Evolutionary conservation across 2,888 invertebrate genomes (phyloP).

Genomic region (Dione juno): DNA sequence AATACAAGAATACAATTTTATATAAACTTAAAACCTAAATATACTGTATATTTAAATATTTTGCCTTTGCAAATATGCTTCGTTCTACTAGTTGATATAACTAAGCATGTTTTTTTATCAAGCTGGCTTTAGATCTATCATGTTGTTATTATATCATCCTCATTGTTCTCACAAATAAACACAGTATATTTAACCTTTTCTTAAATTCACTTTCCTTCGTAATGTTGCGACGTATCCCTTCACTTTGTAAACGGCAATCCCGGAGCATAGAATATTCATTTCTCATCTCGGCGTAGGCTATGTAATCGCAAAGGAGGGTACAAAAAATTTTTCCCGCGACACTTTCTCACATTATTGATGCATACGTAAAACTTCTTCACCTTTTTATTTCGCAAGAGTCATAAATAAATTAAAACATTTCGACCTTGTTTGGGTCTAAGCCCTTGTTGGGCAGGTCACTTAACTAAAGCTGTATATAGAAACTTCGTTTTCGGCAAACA

Average conservation of each 20-base stretch:
- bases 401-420: conserved; percentile 20
- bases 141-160: too few species aligned
- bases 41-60: too few species aligned
- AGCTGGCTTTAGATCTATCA: too few species aligned
- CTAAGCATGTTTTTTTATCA: too few species aligned
- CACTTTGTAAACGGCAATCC: conserved; percentile 42
- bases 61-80: too few species aligned
- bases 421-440: neutral
- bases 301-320: conserved; percentile 49
- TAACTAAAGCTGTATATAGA: neutral
- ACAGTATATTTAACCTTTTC: conserved; percentile 18
- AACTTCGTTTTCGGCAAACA: neutral
- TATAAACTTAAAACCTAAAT: too few species aligned
- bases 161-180: conserved; percentile 21
- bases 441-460: too few species aligned
- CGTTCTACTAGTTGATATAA: too few species aligned
- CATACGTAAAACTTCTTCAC: conserved; percentile 44
- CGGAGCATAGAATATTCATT: conserved; percentile 54
- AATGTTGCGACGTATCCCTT: conserved; percentile 36
- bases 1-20: too few species aligned
- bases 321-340: conserved; percentile 49
- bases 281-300: conserved; percentile 51
- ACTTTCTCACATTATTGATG: conserved; percentile 50
- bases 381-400: conserved; percentile 25
- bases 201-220: conserved; percentile 28